Evolutionary conservation across 2,888 invertebrate species (phyloP).

Genomic region (Lasius fuliginosus): DNA sequence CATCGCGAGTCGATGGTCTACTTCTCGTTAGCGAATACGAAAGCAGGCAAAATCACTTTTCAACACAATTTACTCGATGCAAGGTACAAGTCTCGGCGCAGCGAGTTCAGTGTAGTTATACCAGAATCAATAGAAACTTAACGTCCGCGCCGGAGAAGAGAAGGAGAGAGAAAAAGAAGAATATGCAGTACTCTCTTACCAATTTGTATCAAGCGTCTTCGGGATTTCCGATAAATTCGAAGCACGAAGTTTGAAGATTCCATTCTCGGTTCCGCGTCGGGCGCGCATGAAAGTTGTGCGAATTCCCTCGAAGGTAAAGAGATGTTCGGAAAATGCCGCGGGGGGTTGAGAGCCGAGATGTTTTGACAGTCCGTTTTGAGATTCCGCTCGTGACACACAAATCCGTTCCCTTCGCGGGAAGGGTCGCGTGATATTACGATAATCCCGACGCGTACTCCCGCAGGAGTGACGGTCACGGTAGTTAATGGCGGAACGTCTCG

Average conservation of each 20-base stretch:
- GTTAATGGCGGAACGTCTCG: constrained; percentile 69
- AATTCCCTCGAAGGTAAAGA: constrained; percentile 43
- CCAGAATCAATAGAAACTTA: constrained; percentile 43
- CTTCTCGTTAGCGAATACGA: constrained; percentile 16
- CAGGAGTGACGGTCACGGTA: constrained; percentile 71
- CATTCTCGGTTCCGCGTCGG: background rate
- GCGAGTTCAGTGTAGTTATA: constrained; percentile 19
- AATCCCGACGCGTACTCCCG: constrained; percentile 68
- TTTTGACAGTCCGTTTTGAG: constrained; percentile 40
- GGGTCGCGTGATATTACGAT: constrained; percentile 65
- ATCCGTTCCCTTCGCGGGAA: constrained; percentile 40
- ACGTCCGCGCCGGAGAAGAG: background rate
- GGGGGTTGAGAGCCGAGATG: background rate
- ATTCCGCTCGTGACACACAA: constrained; percentile 53
- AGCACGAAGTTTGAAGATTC: constrained; percentile 45
- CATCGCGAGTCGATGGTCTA: background rate
- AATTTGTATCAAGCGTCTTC: constrained; percentile 48
- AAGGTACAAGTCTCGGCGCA: background rate
- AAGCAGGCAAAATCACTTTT: constrained; percentile 22
- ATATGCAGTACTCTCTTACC: constrained; percentile 34
- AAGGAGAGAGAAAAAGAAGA: constrained; percentile 14
- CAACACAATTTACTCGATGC: background rate
- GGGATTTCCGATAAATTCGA: constrained; percentile 47
- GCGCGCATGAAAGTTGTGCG: constrained; percentile 19
- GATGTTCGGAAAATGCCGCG: constrained; percentile 34